phyloP scores from a whole-genome alignment of 2,113 vertebrate species.

The Lampris megalopsis region DNA sequence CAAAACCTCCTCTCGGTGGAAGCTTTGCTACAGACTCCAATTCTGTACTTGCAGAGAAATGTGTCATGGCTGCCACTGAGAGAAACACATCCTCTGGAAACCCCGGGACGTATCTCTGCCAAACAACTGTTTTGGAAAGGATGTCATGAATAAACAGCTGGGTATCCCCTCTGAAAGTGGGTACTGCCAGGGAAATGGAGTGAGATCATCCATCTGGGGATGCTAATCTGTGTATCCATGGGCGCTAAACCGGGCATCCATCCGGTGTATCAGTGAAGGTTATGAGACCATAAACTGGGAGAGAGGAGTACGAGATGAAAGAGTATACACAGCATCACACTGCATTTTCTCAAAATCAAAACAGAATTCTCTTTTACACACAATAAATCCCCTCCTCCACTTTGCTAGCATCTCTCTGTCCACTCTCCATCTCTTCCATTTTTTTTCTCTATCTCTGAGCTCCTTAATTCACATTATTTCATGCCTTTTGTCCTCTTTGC shows the following conservation, averaged over 20 bases:
- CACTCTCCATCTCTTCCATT: slow-evolving; percentile 2
- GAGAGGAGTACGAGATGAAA: background rate
- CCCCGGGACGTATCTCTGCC: slow-evolving; percentile 23
- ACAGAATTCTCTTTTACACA: slow-evolving; percentile 16
- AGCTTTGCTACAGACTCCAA: slow-evolving; percentile 27
- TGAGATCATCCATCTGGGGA: background rate
- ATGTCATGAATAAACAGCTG: slow-evolving; percentile 12
- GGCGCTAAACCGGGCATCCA: too few relatives aligned
- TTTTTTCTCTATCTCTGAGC: slow-evolving; percentile 23
- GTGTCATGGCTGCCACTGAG: slow-evolving; percentile 23
- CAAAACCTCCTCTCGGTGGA: slow-evolving; percentile 7
- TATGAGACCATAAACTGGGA: too few relatives aligned
- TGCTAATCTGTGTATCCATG: background rate
- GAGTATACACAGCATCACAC: background rate
- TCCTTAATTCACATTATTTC: slow-evolving; percentile 30
- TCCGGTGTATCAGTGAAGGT: too few relatives aligned
- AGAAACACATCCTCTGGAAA: slow-evolving; percentile 21
- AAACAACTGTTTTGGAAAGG: slow-evolving; percentile 21
- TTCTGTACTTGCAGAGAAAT: slow-evolving; percentile 34
- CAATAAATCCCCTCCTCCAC: background rate
- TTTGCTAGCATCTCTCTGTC: slow-evolving; percentile 2
- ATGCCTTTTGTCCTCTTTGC: slow-evolving; percentile 19
- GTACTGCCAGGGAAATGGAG: background rate
- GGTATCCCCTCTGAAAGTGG: slow-evolving; percentile 24
- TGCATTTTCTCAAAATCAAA: background rate